phyloP scores from a whole-genome alignment of 2,888 invertebrate species.

The Eupelmus urozonus region DNA sequence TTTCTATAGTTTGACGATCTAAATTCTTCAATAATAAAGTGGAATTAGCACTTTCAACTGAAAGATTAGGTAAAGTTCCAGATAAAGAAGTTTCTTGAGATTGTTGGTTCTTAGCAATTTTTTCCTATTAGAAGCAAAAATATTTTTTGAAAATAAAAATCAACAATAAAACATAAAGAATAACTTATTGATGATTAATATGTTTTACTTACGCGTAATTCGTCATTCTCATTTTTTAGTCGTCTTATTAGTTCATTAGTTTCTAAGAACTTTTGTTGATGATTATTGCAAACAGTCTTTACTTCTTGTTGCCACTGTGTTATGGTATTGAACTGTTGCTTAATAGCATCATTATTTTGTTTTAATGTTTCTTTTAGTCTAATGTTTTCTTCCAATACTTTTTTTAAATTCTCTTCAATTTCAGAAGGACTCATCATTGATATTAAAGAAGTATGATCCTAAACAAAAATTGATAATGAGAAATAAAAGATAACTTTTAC shows the following conservation, averaged over 20 bases:
- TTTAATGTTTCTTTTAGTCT: slow-evolving; percentile 82
- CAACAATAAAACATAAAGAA: slow-evolving; percentile 52
- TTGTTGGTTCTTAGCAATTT: slow-evolving; percentile 20
- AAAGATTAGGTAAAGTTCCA: neutral
- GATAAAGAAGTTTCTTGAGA: slow-evolving; percentile 10
- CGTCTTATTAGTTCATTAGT: slow-evolving; percentile 80
- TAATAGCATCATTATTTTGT: slow-evolving; percentile 84
- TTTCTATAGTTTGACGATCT: slow-evolving; percentile 19
- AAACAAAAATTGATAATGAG: no score
- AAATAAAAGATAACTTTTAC: slow-evolving; percentile 26
- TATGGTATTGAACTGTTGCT: slow-evolving; percentile 82
- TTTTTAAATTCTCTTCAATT: slow-evolving; percentile 79
- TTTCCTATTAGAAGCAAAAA: slow-evolving; percentile 28
- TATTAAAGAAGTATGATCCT: slow-evolving; percentile 70
- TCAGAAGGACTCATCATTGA: slow-evolving; percentile 75
- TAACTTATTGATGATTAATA: no score
- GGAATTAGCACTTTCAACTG: slow-evolving; percentile 15
- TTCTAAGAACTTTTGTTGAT: slow-evolving; percentile 84
- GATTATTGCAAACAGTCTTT: slow-evolving; percentile 80
- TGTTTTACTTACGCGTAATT: slow-evolving; percentile 64
- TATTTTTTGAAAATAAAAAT: slow-evolving; percentile 14
- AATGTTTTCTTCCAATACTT: slow-evolving; percentile 80
- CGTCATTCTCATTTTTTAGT: slow-evolving; percentile 71
- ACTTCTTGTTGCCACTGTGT: slow-evolving; percentile 83
- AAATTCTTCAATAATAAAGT: slow-evolving; percentile 18